phyloP scores from a whole-genome alignment of 2,888 invertebrate genomes.

The Sarcophaga carnaria region DNA sequence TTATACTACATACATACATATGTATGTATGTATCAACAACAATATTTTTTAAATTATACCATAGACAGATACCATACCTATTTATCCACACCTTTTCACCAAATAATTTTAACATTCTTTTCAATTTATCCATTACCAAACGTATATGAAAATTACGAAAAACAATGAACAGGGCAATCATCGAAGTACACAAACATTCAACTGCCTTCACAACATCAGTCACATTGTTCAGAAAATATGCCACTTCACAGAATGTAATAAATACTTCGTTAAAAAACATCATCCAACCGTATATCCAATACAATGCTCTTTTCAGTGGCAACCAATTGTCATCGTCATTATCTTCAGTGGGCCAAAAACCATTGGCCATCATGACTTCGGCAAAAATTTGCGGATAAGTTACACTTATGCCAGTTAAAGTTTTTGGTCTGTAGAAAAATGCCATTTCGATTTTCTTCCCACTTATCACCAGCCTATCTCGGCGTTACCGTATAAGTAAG shows the following conservation, averaged over 20 bases:
- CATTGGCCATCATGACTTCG: slow-evolving; percentile 29
- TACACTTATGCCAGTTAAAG: slow-evolving; percentile 23
- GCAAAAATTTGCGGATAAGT: slow-evolving; percentile 40
- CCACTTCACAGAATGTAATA: slow-evolving; percentile 23
- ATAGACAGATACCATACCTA: slow-evolving; percentile 13
- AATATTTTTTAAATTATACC: not conserved
- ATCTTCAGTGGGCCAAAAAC: slow-evolving; percentile 45
- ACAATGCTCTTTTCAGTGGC: not conserved
- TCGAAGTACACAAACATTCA: slow-evolving; percentile 40
- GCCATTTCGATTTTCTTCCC: slow-evolving; percentile 16
- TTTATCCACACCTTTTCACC: slow-evolving; percentile 49
- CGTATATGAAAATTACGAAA: slow-evolving; percentile 42
- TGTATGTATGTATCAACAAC: not conserved
- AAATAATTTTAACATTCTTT: slow-evolving; percentile 16
- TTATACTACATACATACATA: too few species aligned
- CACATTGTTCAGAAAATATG: slow-evolving; percentile 30
- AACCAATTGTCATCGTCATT: slow-evolving; percentile 18
- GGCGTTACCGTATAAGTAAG: not conserved
- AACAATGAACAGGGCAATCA: slow-evolving; percentile 23
- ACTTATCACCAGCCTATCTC: not conserved
- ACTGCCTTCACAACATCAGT: slow-evolving; percentile 41
- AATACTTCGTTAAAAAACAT: not conserved
- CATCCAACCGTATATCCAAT: slow-evolving; percentile 35
- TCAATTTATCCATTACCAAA: not conserved
- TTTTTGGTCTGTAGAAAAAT: slow-evolving; percentile 40